A percentile compares a stretch with the other conserved stretches of the same genome.
Evolutionary conservation across 2,888 invertebrate genomes (phyloP).

Genomic region (Archips crataeganus): DNA sequence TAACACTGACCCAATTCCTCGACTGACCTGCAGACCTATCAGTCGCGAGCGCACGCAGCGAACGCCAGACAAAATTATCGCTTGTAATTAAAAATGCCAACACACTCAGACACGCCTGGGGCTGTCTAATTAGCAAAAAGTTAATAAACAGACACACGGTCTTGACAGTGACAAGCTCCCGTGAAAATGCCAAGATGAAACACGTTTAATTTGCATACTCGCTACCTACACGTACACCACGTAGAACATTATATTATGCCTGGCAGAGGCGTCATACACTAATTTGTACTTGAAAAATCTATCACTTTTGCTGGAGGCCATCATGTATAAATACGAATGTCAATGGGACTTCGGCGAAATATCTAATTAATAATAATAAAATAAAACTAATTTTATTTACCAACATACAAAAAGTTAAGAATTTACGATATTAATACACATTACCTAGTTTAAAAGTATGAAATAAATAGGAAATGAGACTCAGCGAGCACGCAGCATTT

Average conservation of each 20-base stretch:
- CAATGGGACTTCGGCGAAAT: neutral
- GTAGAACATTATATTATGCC: neutral
- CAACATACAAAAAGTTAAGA: too few relatives aligned
- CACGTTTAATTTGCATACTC: slow-evolving; percentile 80
- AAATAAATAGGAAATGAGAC: too few relatives aligned
- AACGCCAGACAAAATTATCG: slow-evolving; percentile 71
- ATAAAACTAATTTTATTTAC: too few relatives aligned
- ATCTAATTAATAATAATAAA: too few relatives aligned
- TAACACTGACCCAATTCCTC: slow-evolving; percentile 7
- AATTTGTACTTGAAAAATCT: too few relatives aligned
- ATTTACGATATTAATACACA: too few relatives aligned
- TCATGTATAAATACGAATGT: neutral
- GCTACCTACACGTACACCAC: slow-evolving; percentile 4
- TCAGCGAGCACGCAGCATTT: too few relatives aligned
- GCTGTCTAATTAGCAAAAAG: slow-evolving; percentile 85
- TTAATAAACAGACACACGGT: slow-evolving; percentile 82
- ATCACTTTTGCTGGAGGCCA: neutral
- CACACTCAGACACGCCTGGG: slow-evolving; percentile 76
- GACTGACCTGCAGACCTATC: slow-evolving; percentile 32
- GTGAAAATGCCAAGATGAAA: slow-evolving; percentile 84
- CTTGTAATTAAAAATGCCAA: slow-evolving; percentile 84
- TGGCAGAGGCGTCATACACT: neutral
- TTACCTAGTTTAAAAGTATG: too few relatives aligned
- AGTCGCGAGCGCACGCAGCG: slow-evolving; percentile 51
- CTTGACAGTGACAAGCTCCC: slow-evolving; percentile 83